Evolutionary conservation across 1,140 invertebrate genomes (phyloP).

Genomic region (Drosophila takahashii): DNA sequence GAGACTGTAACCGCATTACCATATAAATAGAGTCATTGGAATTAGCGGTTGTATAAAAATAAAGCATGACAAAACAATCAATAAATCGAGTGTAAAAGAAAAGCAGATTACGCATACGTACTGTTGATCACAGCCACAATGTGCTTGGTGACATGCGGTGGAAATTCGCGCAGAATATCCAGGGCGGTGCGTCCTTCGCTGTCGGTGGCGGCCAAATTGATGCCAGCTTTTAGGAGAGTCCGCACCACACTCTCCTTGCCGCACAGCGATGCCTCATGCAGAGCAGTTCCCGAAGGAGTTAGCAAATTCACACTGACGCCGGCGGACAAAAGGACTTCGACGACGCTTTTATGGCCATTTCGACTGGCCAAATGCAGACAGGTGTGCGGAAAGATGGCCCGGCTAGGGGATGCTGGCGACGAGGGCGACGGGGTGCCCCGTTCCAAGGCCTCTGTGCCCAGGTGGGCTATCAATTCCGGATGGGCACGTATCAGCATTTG

Average conservation of each 20-base stretch:
- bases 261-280: constrained; percentile 97
- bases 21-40: not conserved
- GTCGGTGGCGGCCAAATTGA: constrained; percentile 92
- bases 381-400: constrained; percentile 90
- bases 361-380: constrained; percentile 97
- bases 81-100: not conserved
- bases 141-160: constrained; percentile 93
- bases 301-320: constrained; percentile 96
- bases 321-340: constrained; percentile 92
- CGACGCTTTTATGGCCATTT: constrained; percentile 94
- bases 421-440: constrained; percentile 59
- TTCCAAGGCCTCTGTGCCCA: constrained; percentile 85
- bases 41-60: not conserved
- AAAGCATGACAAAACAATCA: not conserved
- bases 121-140: constrained; percentile 94
- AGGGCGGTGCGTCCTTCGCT: constrained; percentile 93
- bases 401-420: constrained; percentile 67
- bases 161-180: constrained; percentile 94
- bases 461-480: constrained; percentile 90
- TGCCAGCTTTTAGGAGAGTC: constrained; percentile 92
- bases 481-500: constrained; percentile 92
- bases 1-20: not conserved
- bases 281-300: constrained; percentile 94
- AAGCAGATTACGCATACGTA: constrained; percentile 85
- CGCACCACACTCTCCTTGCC: constrained; percentile 96